Evolutionary conservation across 1,140 invertebrate genomes (phyloP).

Genomic region (Ceratosolen solmsi): DNA sequence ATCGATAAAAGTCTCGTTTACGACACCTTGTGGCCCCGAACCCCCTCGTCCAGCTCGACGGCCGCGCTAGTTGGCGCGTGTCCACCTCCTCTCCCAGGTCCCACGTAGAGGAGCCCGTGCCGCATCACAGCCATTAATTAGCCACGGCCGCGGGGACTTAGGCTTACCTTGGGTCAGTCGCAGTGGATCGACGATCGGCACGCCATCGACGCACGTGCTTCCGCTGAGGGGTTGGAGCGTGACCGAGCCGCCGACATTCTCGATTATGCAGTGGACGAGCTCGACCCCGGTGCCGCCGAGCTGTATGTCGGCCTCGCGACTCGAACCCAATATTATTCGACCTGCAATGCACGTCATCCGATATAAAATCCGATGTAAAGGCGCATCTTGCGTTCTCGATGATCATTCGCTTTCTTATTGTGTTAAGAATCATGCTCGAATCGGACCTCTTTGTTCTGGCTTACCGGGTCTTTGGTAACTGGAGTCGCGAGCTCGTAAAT

Average conservation of each 20-base stretch:
- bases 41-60: background rate
- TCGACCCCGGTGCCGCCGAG: slow-evolving; percentile 87
- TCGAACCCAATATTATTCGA: slow-evolving; percentile 82
- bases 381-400: background rate
- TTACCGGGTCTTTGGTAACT: background rate
- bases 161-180: slow-evolving; percentile 83
- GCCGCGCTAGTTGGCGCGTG: background rate
- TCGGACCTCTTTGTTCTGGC: too few relatives aligned
- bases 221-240: slow-evolving; percentile 84
- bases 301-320: slow-evolving; percentile 83
- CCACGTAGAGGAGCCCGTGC: background rate
- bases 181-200: slow-evolving; percentile 77
- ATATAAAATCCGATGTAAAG: background rate
- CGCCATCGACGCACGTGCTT: slow-evolving; percentile 81
- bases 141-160: too few relatives aligned
- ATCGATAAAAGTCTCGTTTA: too few relatives aligned
- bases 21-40: background rate
- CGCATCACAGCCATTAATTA: background rate
- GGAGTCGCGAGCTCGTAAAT: background rate
- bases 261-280: slow-evolving; percentile 87
- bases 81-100: background rate
- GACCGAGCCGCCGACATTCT: slow-evolving; percentile 86
- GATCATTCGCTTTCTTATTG: background rate
- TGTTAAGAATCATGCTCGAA: too few relatives aligned
- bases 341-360: slow-evolving; percentile 73